These are phyloP conservation scores for Phanerotoma sp. DNA, from an alignment of 2,888 invertebrate genomes.

Conservation along the genomic window DNA sequence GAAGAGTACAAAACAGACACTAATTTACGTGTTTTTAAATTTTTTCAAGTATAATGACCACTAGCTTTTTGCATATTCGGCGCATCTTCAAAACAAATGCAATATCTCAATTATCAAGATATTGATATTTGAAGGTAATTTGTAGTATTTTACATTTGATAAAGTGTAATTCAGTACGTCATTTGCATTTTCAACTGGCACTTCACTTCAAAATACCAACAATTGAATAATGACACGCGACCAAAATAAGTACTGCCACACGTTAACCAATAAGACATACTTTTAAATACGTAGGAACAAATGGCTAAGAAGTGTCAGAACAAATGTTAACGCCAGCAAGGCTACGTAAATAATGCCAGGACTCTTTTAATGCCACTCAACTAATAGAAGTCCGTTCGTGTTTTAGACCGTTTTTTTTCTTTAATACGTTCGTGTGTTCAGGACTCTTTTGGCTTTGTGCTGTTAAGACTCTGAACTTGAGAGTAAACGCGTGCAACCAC, in stretches of 20 bases:
- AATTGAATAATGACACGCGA: slow-evolving; percentile 6
- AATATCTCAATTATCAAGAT: no score
- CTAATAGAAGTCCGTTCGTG: background rate
- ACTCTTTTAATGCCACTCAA: background rate
- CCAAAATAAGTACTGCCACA: slow-evolving; percentile 16
- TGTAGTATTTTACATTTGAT: no score
- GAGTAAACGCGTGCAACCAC: slow-evolving; percentile 27
- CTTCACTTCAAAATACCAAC: background rate
- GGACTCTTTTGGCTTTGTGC: slow-evolving; percentile 7
- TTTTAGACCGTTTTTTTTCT: slow-evolving; percentile 5
- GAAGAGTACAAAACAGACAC: no score
- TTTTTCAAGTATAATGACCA: no score
- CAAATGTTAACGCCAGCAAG: slow-evolving; percentile 18
- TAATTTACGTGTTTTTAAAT: no score
- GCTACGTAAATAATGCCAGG: slow-evolving; percentile 49
- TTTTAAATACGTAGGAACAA: background rate
- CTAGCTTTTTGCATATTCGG: no score
- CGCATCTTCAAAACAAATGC: no score
- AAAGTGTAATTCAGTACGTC: slow-evolving; percentile 30
- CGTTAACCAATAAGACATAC: slow-evolving; percentile 5
- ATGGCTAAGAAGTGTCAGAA: slow-evolving; percentile 12
- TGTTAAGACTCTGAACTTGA: slow-evolving; percentile 5
- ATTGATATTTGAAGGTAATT: no score
- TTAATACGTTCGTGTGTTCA: slow-evolving; percentile 14
- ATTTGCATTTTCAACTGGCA: no score